phyloP scores from a whole-genome alignment of 2,113 vertebrate species.

The Megaleporinus macrocephalus region DNA sequence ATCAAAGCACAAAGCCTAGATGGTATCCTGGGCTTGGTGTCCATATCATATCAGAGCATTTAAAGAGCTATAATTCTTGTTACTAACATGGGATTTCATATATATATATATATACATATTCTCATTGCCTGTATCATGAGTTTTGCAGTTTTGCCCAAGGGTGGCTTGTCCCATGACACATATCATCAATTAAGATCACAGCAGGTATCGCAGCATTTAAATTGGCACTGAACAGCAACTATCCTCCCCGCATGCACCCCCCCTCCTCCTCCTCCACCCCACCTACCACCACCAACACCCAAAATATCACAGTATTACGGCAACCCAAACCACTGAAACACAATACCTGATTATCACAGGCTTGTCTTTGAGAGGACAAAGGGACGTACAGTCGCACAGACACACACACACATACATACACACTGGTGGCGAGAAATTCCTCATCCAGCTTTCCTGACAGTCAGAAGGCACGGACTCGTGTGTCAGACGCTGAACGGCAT shows the following conservation, averaged over 20 bases:
- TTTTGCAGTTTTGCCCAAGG: slow-evolving; percentile 73
- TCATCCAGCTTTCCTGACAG: slow-evolving; percentile 34
- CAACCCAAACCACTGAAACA: slow-evolving; percentile 65
- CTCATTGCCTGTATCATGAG: too few species aligned
- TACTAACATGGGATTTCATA: slow-evolving; percentile 36
- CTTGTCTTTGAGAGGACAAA: slow-evolving; percentile 31
- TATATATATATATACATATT: too few species aligned
- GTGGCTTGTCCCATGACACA: slow-evolving; percentile 83
- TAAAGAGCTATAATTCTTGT: slow-evolving; percentile 18
- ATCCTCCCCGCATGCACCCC: too few species aligned
- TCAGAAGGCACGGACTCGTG: slow-evolving; percentile 30
- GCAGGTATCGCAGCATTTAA: slow-evolving; percentile 77
- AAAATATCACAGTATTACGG: slow-evolving; percentile 65
- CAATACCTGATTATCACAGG: slow-evolving; percentile 59
- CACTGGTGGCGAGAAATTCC: slow-evolving; percentile 34
- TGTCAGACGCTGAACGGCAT: slow-evolving; percentile 11
- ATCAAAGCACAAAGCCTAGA: not conserved
- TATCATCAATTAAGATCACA: slow-evolving; percentile 85
- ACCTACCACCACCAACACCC: not conserved
- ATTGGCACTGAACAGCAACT: slow-evolving; percentile 70
- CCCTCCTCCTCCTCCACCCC: slow-evolving; percentile 44
- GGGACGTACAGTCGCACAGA: slow-evolving; percentile 17
- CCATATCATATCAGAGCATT: not conserved
- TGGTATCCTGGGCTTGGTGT: not conserved
- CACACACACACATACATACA: not conserved